These are phyloP conservation scores for Leontocebus nigricollis DNA, from an alignment of 2,797 vertebrate species.

Conservation along the genomic window DNA sequence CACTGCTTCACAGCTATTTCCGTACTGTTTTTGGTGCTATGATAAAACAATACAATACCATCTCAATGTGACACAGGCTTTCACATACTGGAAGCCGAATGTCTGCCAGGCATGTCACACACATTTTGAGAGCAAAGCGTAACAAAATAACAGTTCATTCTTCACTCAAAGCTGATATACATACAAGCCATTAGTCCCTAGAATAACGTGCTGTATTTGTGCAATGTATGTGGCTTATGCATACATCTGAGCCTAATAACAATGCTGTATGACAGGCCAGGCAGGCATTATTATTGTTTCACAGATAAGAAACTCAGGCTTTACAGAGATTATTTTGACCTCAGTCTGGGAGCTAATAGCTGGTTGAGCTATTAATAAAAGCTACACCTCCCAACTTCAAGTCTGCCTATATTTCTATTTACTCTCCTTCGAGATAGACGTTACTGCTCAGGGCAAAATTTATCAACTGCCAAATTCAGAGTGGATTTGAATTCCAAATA, in stretches of 20 bases:
- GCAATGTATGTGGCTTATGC: neutral
- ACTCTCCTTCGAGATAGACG: neutral
- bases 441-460: neutral
- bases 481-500: neutral
- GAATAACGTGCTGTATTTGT: neutral
- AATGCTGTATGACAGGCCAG: neutral
- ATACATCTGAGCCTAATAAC: neutral
- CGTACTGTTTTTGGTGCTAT: neutral
- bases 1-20: neutral
- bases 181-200: neutral
- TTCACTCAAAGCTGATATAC: neutral
- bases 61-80: neutral
- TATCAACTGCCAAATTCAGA: neutral
- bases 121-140: neutral
- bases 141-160: neutral
- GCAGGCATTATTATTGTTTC: neutral
- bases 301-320: neutral
- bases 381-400: neutral
- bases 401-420: neutral
- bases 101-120: neutral
- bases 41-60: neutral
- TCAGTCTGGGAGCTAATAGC: neutral
- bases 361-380: neutral
- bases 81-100: fast-evolving
- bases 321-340: neutral